Evolutionary conservation across 2,888 invertebrate genomes (phyloP), one percentile per base, ranked within the genome.

Genomic region (Hetaerina titia): DNA sequence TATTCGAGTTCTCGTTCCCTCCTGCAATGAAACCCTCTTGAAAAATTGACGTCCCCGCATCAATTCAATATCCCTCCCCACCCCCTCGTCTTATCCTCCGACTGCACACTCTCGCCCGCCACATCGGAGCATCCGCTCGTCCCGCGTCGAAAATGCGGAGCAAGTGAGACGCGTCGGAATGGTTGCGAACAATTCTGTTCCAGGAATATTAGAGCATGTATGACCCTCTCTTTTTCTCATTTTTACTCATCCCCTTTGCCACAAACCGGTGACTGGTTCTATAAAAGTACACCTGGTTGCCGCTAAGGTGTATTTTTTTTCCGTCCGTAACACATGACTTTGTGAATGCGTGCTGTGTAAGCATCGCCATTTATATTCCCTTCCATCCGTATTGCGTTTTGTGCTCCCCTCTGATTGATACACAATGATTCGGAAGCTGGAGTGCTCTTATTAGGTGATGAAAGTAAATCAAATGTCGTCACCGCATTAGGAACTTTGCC

Each of bases 41-140:
- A 98, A 96, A 97, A 97, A 96, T 96, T 96, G 96, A 96, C 96
- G 97, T 97, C 97, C 97, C 97, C 97, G 96, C 96, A 96, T 96
- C 96, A 97, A 97, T 97, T 97, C 97, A 97, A 97, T 97, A 96
- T 95, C 95, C 96, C 96, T 96, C 96, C 95, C 95, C 96, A 96
- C 96, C 96, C 96, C 96, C 96, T 92, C 95, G 96, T 96, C 96
- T 96, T n/a, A n/a, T 96, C 96, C 96, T 96, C 95, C 96, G 94
- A 96, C 95, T 95, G 95, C 94, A 15, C n/a, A 64, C 58, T 58
- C 92, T 90, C 60, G 95, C 96, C 95, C 96, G 95, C 95, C 6
- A 56, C 94, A 1, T 45, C 95, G 95, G 56, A 45, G 31, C 69
- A 95, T 95, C 96, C 96, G 89, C 96, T 96, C 96, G 95, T 95